These are phyloP conservation scores for Montipora capitata DNA, from an alignment of 92 coral and sea anemone genomes.

Conservation along the genomic window DNA sequence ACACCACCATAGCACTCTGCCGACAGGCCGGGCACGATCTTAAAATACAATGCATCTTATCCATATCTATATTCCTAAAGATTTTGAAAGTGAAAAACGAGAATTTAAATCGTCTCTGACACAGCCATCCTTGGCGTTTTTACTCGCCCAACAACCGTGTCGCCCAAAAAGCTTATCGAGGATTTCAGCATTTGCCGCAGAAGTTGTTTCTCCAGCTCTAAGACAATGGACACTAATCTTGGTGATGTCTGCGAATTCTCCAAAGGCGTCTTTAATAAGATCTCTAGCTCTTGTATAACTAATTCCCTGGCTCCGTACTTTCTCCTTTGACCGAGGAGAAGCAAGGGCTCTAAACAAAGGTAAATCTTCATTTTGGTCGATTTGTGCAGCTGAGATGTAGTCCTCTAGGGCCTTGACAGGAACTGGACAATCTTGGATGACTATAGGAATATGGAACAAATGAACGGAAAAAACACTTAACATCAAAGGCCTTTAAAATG, in stretches of 20 bases:
- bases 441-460: conserved; percentile 51
- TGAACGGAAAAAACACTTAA: conserved; percentile 25
- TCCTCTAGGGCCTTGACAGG: conserved; percentile 48
- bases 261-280: too few relatives aligned
- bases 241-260: conserved; percentile 8
- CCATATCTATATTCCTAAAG: conserved; percentile 4
- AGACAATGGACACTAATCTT: conserved; percentile 38
- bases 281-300: too few relatives aligned
- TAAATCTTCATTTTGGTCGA: conserved; percentile 33
- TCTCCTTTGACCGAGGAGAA: conserved; percentile 20
- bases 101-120: conserved; percentile 60
- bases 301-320: conserved; percentile 31
- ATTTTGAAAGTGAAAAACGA: conserved; percentile 39
- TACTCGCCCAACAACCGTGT: conserved; percentile 55
- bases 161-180: conserved; percentile 42
- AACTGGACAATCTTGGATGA: conserved; percentile 71
- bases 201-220: conserved; percentile 54
- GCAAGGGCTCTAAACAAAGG: conserved; percentile 41
- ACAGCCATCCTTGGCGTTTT: conserved; percentile 68
- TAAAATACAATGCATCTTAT: too few relatives aligned
- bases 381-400: conserved; percentile 28
- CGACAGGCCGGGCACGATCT: too few relatives aligned
- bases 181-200: conserved; percentile 36
- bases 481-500: conserved; percentile 54
- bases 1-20: too few relatives aligned